Percentiles rank a stretch among this genome's conserved stretches.
These are phyloP conservation scores for Acropora yongei DNA, from an alignment of 64 coral and sea anemone genomes.

Conservation along the genomic window DNA sequence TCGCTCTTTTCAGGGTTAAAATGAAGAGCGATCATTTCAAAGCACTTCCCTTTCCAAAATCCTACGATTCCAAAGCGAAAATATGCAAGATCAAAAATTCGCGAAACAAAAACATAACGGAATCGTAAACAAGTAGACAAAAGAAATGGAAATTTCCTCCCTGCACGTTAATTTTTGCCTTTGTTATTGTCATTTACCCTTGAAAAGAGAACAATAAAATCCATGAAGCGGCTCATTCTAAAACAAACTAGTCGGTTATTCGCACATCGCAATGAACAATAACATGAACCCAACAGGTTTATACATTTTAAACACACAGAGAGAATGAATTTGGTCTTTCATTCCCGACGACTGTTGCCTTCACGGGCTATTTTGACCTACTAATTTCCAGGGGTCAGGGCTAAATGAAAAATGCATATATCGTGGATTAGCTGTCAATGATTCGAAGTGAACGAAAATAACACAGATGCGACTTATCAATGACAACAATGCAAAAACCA, in stretches of 20 bases:
- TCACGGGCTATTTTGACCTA: constrained; percentile 60
- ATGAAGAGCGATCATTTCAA: no score
- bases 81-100: no score
- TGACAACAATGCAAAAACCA: constrained; percentile 15
- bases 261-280: constrained; percentile 13
- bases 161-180: constrained; percentile 44
- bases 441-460: constrained; percentile 63
- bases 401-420: constrained; percentile 79
- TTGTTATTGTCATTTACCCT: constrained; percentile 41
- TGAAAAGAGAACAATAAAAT: constrained; percentile 29
- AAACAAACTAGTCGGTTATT: constrained; percentile 39
- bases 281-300: background rate
- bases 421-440: constrained; percentile 59
- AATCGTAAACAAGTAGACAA: constrained; percentile 14
- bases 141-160: constrained; percentile 37
- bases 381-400: constrained; percentile 82
- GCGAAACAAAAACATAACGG: background rate
- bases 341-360: background rate
- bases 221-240: constrained; percentile 33
- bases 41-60: background rate
- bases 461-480: constrained; percentile 9
- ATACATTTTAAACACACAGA: constrained; percentile 43
- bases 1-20: no score
- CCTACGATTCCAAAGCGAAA: background rate
- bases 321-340: background rate